Evolutionary conservation across 2,113 vertebrate genomes (phyloP).

Genomic region (Colossoma macropomum): DNA sequence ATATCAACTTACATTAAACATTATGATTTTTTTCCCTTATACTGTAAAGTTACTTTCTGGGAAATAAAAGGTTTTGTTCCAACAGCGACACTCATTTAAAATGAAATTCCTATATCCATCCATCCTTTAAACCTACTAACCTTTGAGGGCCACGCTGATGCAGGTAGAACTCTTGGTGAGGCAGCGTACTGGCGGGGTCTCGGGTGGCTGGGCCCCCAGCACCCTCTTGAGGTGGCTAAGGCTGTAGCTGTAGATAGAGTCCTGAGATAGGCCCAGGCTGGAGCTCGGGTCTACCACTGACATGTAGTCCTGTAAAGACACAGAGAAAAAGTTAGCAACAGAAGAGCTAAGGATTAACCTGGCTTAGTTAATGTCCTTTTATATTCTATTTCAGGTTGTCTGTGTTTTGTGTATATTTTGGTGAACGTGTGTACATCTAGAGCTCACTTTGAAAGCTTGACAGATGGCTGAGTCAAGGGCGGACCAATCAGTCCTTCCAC

Average conservation of each 20-base stretch:
- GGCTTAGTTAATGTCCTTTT: background rate
- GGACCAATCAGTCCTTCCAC: constrained; percentile 92
- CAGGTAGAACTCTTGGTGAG: constrained; percentile 78
- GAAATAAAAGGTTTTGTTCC: too few species aligned
- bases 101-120: too few species aligned
- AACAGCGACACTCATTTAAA: too few species aligned
- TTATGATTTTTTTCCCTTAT: too few species aligned
- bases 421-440: too few species aligned
- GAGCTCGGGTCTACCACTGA: constrained; percentile 92
- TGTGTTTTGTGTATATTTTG: background rate
- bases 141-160: constrained; percentile 90
- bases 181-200: constrained; percentile 86
- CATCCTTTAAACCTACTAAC: constrained; percentile 61
- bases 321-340: background rate
- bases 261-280: constrained; percentile 88
- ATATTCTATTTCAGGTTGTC: background rate
- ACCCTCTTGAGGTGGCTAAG: constrained; percentile 91
- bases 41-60: too few species aligned
- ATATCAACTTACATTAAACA: too few species aligned
- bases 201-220: constrained; percentile 85
- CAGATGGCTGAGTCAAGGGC: constrained; percentile 91
- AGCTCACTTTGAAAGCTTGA: constrained; percentile 90
- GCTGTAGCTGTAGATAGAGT: constrained; percentile 93
- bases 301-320: constrained; percentile 84
- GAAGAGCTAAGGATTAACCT: too few species aligned